Conservation (phyloP, 2,797 vertebrate genomes). For the Staurois parvus region DNA sequence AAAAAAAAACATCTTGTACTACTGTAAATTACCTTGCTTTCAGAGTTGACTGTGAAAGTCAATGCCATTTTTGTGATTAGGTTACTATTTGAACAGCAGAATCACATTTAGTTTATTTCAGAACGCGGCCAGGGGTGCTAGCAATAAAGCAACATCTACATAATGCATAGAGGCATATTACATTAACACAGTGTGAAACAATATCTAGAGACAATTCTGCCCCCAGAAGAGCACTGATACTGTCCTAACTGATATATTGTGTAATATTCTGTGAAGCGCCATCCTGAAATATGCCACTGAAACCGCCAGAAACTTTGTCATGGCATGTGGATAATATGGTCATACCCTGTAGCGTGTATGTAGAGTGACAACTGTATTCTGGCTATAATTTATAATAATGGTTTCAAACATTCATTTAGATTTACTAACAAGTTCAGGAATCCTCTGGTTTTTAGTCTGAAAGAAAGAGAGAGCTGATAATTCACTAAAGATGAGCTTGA, state of each 20-base stretch:
- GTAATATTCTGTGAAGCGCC: slow-evolving; percentile 35
- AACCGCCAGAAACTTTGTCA: neutral
- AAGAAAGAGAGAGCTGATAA: neutral
- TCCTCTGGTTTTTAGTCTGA: neutral
- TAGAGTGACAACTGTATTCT: slow-evolving; percentile 8
- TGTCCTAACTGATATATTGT: slow-evolving; percentile 49
- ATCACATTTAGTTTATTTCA: slow-evolving; percentile 20
- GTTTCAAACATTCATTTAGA: slow-evolving; percentile 19
- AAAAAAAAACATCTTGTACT: neutral
- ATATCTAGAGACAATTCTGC: slow-evolving; percentile 29
- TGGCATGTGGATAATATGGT: slow-evolving; percentile 16
- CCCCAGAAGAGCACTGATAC: slow-evolving; percentile 47
- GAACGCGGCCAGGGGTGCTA: neutral
- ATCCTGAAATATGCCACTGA: slow-evolving; percentile 22
- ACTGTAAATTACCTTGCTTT: neutral
- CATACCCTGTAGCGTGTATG: slow-evolving; percentile 18
- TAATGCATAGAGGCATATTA: slow-evolving; percentile 39
- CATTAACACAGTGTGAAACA: slow-evolving; percentile 34
- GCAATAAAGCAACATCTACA: slow-evolving; percentile 38
- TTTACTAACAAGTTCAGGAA: slow-evolving; percentile 21
- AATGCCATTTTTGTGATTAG: neutral
- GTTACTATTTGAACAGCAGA: neutral
- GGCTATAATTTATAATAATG: slow-evolving; percentile 21
- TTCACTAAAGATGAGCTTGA: neutral
- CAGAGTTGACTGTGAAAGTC: neutral